Evolutionary conservation across 2,888 invertebrate species (phyloP).

Genomic region (Lycocerus yunnanus): DNA sequence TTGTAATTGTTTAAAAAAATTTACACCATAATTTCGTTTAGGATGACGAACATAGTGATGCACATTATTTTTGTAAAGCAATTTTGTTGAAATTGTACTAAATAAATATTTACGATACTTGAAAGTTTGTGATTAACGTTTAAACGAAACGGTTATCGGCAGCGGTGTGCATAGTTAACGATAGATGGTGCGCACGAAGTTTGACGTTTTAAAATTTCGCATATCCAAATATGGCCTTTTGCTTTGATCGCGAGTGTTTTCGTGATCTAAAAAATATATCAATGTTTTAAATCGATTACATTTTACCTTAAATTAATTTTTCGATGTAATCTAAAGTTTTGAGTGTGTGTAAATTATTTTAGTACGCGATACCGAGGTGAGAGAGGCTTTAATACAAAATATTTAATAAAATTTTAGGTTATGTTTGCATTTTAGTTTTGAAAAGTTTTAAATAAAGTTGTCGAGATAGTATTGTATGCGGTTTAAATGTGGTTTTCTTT

Average conservation of each 20-base stretch:
- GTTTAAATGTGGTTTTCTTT: not conserved
- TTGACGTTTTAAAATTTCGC: constrained; percentile 56
- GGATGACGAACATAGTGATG: not conserved
- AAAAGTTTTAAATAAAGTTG: not conserved
- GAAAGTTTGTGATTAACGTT: not conserved
- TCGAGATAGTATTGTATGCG: not conserved
- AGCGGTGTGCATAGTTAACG: not conserved
- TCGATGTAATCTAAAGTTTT: constrained; percentile 29
- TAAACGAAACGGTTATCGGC: not conserved
- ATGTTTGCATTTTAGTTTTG: constrained; percentile 16
- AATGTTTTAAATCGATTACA: constrained; percentile 29
- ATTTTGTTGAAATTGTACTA: not conserved
- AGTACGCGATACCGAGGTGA: constrained; percentile 15
- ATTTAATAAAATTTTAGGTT: constrained; percentile 20
- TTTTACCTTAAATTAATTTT: constrained; percentile 21
- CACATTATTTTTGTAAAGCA: not conserved
- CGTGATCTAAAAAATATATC: constrained; percentile 45
- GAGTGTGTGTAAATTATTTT: constrained; percentile 9
- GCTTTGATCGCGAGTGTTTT: constrained; percentile 38
- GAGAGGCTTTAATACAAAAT: not conserved
- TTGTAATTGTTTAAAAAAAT: not conserved
- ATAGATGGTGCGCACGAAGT: constrained; percentile 20
- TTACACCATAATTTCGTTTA: not conserved
- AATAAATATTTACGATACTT: not conserved
- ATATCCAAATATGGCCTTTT: constrained; percentile 58